Evolutionary conservation across 1,140 invertebrate species (phyloP), one percentile per base, ranked within the genome.

Genomic region (Thaumetopoea pityocampa): DNA sequence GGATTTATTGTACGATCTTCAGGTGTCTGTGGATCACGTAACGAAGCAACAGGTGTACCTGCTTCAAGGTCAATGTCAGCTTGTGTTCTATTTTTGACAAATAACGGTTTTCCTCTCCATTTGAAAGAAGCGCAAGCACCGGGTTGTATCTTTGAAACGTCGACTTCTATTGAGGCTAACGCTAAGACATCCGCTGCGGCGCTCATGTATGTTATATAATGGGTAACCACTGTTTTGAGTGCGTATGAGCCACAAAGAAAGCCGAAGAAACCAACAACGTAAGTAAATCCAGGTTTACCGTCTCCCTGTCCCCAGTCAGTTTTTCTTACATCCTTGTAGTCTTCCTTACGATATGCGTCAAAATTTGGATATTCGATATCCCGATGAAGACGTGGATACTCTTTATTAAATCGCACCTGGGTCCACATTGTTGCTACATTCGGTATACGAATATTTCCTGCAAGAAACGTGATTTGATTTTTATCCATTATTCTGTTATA

Each of bases 21-120:
- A 61, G 96, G 93, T 26, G 87, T 77, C 67, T 95, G 80, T 1
- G 94, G 94, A 78, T 97, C 92, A 30, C 93, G 86, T 8, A 98
- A 81, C 2, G 79, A 60, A n/a, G 78, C 51, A 1, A 95, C 32
- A 51, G 90, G 85, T 4, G 94, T 91, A 16, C 61, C 59, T 22
- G 74, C 66, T 67, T 95, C 94, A 12, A 73, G 60, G 1, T 87
- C 84, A 41, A 97, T 95, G 70, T 96, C 93, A 7, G 85, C 82
- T 3, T 68, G 51, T 11, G 92, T 92, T 69, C 92, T 88, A 71
- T 94, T 92, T 44, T 90, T 86, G 11, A 96, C 87, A 71, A 95
- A 96, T 7, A 96, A 73, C 1, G 94, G 94, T 65, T 96, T 96
- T 45, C 93, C 93, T 71, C 93, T 86, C 94, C 94, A 96, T 69